Conservation (phyloP, 2,797 vertebrate genomes). For the Menidia menidia region DNA sequence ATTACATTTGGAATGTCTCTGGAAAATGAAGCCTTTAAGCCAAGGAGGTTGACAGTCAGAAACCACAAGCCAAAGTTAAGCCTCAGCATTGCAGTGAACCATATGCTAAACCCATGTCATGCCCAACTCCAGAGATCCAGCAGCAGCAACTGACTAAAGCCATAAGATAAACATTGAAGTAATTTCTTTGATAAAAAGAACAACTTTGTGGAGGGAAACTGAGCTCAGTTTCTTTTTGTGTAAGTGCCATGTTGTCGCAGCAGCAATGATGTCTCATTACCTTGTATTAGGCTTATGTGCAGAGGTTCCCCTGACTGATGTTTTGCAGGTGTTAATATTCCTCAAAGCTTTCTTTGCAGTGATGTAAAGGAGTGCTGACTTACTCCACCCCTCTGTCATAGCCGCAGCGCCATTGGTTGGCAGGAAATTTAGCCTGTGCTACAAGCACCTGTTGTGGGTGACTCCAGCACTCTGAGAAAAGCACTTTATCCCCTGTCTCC, state of each 20-base stretch:
- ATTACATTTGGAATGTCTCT: constrained; percentile 85
- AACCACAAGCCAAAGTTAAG: constrained; percentile 81
- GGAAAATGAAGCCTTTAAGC: constrained; percentile 80
- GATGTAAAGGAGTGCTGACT: constrained; percentile 51
- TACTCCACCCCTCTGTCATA: constrained; percentile 38
- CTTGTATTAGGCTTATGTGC: constrained; percentile 67
- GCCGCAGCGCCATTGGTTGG: constrained; percentile 54
- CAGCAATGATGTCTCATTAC: constrained; percentile 69
- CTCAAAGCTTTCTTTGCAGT: constrained; percentile 45
- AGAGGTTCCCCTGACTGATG: constrained; percentile 59
- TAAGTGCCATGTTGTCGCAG: constrained; percentile 63
- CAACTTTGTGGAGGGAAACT: constrained; percentile 63
- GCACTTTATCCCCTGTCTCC: constrained; percentile 81
- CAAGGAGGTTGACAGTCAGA: constrained; percentile 79
- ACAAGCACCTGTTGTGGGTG: constrained; percentile 76
- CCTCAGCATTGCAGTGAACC: constrained; percentile 80
- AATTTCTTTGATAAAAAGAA: constrained; percentile 75
- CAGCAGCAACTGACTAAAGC: constrained; percentile 75
- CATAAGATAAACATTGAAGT: constrained; percentile 81
- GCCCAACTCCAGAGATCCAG: constrained; percentile 72
- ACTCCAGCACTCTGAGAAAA: constrained; percentile 70
- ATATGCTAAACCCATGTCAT: constrained; percentile 79
- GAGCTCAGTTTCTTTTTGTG: constrained; percentile 57
- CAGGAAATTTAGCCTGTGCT: constrained; percentile 47
- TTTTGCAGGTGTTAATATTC: constrained; percentile 59